Evolutionary conservation across 2,797 vertebrate species (phyloP), one percentile per base, ranked within the genome.

Genomic region (Sebastiscus tertius): DNA sequence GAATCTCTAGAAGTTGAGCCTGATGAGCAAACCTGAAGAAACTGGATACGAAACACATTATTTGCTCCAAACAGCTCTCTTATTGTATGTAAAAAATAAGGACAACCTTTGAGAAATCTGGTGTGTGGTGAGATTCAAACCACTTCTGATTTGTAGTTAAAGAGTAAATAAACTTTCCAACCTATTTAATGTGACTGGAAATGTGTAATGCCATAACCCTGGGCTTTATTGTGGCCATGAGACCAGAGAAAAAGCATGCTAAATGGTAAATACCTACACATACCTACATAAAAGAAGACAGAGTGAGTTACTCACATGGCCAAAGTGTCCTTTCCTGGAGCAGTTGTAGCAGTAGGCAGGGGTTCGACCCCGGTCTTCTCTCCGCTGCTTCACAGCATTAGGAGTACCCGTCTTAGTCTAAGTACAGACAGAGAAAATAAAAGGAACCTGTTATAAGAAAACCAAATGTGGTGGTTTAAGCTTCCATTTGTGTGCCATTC

Each of bases 341-440:
- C 96, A 96, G 94, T 96, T 96, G 86, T 92, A 95, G 86, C 96
- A 96, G 90, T 88, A 96, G n/a, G 87, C 89, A n/a, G 91, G 81
- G 14, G 52, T 90, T 20, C 63, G 80, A 18, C 36, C 79, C 0
- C 8, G 52, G 29, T 83, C 72, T 2, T 86, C 20, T 31, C 12
- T 62, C 13, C 59, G 8, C 33, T 22, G 81, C 54, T 46, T 83
- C 7, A 79, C 31, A 24, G 91, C 90, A 56, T 75, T 79, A n/a
- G 91, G 91, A 56, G 76, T 79, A 46, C 95, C 95, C 1, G 2
- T 2, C 24, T 69, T 81, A 26, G 87, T 96, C 96, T 96, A 26
- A 81, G 42, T 0, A 63, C 12, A 77, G 2, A 77, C 7, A 69
- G 9, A 83, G 31, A 74, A 46, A 29, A 80, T 55, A 8, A 65